Evolutionary conservation across 1,140 invertebrate species (phyloP).

Genomic region (Gryon sp.): DNA sequence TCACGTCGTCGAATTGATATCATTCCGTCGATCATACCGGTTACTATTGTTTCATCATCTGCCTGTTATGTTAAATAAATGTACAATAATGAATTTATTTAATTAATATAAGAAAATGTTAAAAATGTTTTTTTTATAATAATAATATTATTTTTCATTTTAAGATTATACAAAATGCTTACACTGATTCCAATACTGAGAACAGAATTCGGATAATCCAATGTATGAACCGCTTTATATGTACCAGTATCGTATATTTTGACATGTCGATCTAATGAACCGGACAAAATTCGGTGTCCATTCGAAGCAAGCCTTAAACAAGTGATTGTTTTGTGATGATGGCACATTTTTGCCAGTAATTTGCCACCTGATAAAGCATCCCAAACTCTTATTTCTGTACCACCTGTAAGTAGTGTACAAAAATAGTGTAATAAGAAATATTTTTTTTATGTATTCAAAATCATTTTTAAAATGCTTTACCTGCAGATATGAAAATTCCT

Average conservation of each 20-base stretch:
- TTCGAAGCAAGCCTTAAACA: conserved; percentile 88
- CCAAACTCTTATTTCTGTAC: conserved; percentile 95
- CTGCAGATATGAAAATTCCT: conserved; percentile 94
- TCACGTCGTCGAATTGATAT: conserved; percentile 91
- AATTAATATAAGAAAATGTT: not conserved
- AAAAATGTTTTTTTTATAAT: too few relatives aligned
- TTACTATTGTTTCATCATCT: conserved; percentile 91
- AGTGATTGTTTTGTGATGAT: conserved; percentile 97
- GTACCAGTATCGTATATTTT: conserved; percentile 95
- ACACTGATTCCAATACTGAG: conserved; percentile 90
- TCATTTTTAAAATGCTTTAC: conserved; percentile 68
- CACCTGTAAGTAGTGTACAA: conserved; percentile 80
- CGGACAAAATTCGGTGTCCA: conserved; percentile 90
- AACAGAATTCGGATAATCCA: conserved; percentile 94
- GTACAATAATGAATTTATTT: not conserved
- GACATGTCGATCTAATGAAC: conserved; percentile 94
- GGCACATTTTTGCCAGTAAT: conserved; percentile 87
- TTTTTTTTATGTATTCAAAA: not conserved
- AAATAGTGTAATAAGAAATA: not conserved
- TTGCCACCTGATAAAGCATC: conserved; percentile 93
- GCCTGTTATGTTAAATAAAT: conserved; percentile 80
- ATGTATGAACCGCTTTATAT: conserved; percentile 92
- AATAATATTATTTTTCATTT: conserved; percentile 1
- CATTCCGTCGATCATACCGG: conserved; percentile 95
- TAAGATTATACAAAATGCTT: conserved; percentile 71